A percentile compares a stretch with the other conserved stretches of the same genome.
Conservation (phyloP, 2,888 invertebrate species). For the Phrixothrix hirtus region DNA sequence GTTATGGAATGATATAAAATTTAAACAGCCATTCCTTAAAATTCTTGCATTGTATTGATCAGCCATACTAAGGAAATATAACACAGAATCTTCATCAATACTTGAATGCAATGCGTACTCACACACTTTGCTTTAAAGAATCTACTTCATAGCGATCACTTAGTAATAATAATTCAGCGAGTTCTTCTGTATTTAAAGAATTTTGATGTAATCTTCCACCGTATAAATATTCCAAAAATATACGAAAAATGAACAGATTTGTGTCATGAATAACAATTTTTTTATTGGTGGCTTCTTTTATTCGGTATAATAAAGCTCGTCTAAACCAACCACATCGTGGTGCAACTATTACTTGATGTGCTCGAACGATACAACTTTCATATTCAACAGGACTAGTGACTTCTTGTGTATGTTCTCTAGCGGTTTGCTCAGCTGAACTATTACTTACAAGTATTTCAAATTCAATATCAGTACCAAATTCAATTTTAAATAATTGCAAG, state of each 20-base stretch:
- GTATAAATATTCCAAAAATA: too few species aligned
- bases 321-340: constrained; percentile 72
- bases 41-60: too few species aligned
- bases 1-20: too few species aligned
- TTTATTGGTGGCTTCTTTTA: constrained; percentile 73
- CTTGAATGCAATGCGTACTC: too few species aligned
- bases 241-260: too few species aligned
- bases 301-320: constrained; percentile 68
- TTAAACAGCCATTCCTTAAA: constrained; percentile 61
- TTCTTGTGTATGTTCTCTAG: constrained; percentile 27
- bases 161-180: too few species aligned
- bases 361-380: too few species aligned
- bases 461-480: constrained; percentile 65
- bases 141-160: too few species aligned
- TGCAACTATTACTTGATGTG: constrained; percentile 69
- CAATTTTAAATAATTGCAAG: constrained; percentile 61
- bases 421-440: constrained; percentile 25
- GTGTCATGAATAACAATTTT: constrained; percentile 70
- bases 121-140: constrained; percentile 65
- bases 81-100: too few species aligned
- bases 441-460: constrained; percentile 60
- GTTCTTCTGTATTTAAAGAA: constrained; percentile 65
- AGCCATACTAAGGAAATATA: too few species aligned
- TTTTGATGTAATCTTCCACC: too few species aligned
- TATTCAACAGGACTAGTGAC: constrained; percentile 21